These are phyloP conservation scores for Heliothis subflexa DNA, from an alignment of 1,140 invertebrate genomes.

Conservation along the genomic window DNA sequence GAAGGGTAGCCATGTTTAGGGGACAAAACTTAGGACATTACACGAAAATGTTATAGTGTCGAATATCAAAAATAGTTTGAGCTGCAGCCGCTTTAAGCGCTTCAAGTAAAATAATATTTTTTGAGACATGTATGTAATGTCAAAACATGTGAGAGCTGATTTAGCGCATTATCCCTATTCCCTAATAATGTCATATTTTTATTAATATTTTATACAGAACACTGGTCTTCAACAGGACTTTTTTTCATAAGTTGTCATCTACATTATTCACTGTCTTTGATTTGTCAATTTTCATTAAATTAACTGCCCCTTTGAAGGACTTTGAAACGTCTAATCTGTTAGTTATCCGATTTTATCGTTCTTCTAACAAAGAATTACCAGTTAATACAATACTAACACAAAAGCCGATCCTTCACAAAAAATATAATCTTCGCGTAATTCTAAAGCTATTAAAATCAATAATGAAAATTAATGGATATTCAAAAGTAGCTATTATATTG, in stretches of 20 bases:
- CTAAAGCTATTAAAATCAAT: conserved; percentile 2
- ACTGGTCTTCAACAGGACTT: background rate
- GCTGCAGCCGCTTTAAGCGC: conserved; percentile 44
- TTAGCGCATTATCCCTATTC: too few relatives aligned
- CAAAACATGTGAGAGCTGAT: too few relatives aligned
- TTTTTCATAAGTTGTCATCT: background rate
- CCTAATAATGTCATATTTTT: too few relatives aligned
- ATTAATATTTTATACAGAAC: background rate
- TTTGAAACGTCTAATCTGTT: background rate
- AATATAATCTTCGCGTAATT: background rate
- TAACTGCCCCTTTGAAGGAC: background rate
- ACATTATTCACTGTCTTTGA: background rate
- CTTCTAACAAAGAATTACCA: background rate
- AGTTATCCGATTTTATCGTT: background rate
- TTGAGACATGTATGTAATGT: too few relatives aligned
- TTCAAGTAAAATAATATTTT: background rate
- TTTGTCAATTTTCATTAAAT: background rate
- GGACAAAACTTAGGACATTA: conserved; percentile 54
- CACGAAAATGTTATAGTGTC: conserved; percentile 52
- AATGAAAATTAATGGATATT: conserved; percentile 28
- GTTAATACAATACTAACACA: background rate
- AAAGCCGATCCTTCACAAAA: background rate
- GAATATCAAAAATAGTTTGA: conserved; percentile 25
- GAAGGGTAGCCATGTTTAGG: conserved; percentile 52
- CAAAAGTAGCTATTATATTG: conserved; percentile 5